A percentile compares a stretch with the other conserved stretches of the same genome.
These are phyloP conservation scores for Trididemnum clinides DNA, from an alignment of 23 tunicate species.

Conservation along the genomic window DNA sequence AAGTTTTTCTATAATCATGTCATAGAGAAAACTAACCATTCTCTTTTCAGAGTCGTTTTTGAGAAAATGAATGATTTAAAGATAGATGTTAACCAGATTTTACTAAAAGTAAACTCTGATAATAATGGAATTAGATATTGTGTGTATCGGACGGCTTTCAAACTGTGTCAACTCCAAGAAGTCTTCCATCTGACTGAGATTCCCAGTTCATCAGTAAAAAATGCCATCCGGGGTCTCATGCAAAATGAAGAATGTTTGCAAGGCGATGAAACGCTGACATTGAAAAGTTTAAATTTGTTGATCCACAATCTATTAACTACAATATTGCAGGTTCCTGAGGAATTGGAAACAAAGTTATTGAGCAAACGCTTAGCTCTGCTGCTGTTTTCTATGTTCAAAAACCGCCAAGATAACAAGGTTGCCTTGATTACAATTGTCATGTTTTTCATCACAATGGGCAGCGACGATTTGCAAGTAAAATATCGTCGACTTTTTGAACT, in stretches of 20 bases:
- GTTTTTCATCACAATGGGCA: conserved; percentile 38
- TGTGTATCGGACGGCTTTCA: conserved; percentile 72
- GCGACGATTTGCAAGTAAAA: conserved; percentile 41
- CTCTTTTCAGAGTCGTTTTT: neutral
- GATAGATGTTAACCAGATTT: neutral
- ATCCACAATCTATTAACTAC: no score
- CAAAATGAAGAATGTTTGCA: neutral
- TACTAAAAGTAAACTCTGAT: conserved; percentile 36
- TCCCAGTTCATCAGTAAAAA: neutral
- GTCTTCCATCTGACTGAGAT: conserved; percentile 41
- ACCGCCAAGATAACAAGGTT: conserved; percentile 19
- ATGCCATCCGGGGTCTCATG: neutral
- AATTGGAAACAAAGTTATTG: neutral
- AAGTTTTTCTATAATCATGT: no score
- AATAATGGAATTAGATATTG: conserved; percentile 40
- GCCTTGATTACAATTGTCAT: conserved; percentile 17
- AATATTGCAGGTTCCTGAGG: neutral
- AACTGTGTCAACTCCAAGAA: conserved; percentile 61
- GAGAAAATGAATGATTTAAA: neutral
- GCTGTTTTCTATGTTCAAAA: conserved; percentile 35
- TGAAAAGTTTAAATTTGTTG: neutral
- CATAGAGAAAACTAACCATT: no score
- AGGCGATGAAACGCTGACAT: neutral
- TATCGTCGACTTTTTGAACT: conserved; percentile 37
- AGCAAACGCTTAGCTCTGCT: conserved; percentile 8